Conservation (phyloP, 2,797 vertebrate genomes). For the Schizopygopsis pylzovi region DNA sequence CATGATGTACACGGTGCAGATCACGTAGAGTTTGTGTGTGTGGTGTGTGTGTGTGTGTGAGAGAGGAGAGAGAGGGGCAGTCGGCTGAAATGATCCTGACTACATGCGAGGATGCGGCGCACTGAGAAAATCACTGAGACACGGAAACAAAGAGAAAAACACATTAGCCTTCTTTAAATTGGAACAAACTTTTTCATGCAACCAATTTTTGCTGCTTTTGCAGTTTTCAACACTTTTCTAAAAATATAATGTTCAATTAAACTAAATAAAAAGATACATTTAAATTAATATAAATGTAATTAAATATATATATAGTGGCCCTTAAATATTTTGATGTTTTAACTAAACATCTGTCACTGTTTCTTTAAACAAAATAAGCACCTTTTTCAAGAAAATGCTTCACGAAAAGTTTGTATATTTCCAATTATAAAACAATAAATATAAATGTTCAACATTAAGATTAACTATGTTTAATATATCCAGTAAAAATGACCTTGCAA, state of each 20-base stretch:
- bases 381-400: not conserved
- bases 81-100: slow-evolving; percentile 3
- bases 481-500: not conserved
- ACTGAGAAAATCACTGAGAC: slow-evolving; percentile 68
- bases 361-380: not conserved
- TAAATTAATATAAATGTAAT: not conserved
- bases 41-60: slow-evolving; percentile 12
- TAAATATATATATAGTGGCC: not conserved
- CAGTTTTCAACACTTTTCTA: not conserved
- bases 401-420: not conserved
- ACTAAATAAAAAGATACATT: not conserved
- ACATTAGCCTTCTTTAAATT: not conserved
- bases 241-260: not conserved
- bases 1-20: slow-evolving; percentile 25
- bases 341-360: not conserved
- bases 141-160: slow-evolving; percentile 1
- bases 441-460: not conserved
- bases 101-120: slow-evolving; percentile 62
- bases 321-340: not conserved
- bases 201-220: no score
- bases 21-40: slow-evolving; percentile 8
- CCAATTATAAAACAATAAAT: not conserved
- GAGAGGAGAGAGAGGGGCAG: slow-evolving; percentile 28
- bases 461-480: not conserved
- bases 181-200: not conserved